A percentile compares a stretch with the other conserved stretches of the same genome.
Conservation (phyloP, 2,113 vertebrate genomes). For the Eleginops maclovinus region DNA sequence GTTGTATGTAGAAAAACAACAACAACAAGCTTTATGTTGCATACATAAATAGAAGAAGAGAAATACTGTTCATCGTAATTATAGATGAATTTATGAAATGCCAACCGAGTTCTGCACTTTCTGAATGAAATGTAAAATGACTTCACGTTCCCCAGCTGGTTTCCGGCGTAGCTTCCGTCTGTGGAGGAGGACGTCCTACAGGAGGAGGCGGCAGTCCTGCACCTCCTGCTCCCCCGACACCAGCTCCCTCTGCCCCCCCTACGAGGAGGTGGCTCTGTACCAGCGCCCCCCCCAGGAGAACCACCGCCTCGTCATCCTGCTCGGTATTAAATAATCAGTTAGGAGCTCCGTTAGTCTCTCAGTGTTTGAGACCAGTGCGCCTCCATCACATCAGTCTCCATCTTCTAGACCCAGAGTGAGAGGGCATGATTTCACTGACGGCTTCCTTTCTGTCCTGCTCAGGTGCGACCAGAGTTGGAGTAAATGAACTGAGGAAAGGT, state of each 20-base stretch:
- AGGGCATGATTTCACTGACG: no score
- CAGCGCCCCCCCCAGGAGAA: constrained; percentile 85
- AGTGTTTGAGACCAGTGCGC: no score
- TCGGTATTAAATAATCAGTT: no score
- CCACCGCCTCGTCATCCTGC: constrained; percentile 88
- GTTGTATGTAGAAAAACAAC: not conserved
- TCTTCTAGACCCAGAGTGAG: no score
- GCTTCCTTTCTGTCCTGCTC: no score
- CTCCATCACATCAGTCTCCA: no score
- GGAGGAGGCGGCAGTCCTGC: constrained; percentile 72
- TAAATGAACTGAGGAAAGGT: constrained; percentile 89
- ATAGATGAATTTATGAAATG: no score
- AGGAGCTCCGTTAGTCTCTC: no score
- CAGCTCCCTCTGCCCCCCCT: constrained; percentile 78
- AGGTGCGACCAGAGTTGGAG: constrained; percentile 94
- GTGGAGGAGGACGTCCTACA: constrained; percentile 85
- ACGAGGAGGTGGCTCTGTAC: constrained; percentile 91
- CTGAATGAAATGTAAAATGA: no score
- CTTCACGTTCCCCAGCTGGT: constrained; percentile 85
- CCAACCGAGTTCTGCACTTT: no score
- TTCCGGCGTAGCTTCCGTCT: constrained; percentile 92
- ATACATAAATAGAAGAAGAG: no score
- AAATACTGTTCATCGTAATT: no score
- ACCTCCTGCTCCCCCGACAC: constrained; percentile 67
- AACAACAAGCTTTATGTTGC: not conserved